Percentiles rank a stretch among this genome's conserved stretches.
Evolutionary conservation across 2,888 invertebrate species (phyloP).

Genomic region (Cephus nigrinus): DNA sequence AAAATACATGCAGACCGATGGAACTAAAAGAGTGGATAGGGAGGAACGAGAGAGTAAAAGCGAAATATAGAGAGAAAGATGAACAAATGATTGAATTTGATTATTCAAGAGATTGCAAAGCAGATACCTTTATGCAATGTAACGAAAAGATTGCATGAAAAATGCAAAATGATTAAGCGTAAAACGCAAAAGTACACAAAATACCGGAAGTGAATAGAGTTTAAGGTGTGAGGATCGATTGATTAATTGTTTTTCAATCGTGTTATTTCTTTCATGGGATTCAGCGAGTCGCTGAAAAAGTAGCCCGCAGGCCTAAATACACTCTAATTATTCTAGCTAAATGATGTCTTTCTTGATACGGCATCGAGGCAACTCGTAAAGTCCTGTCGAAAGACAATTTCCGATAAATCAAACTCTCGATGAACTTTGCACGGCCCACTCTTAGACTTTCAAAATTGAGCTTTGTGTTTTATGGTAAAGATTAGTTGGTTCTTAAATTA

Average conservation of each 20-base stretch:
- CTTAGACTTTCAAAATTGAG: background rate
- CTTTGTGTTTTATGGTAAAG: background rate
- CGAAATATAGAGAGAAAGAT: conserved; percentile 11
- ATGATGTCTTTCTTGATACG: conserved; percentile 5
- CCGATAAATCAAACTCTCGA: background rate
- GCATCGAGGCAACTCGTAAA: conserved; percentile 7
- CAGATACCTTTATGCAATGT: background rate
- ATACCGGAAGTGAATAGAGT: background rate
- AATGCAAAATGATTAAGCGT: background rate
- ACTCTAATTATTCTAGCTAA: conserved; percentile 47
- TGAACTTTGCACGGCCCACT: conserved; percentile 3
- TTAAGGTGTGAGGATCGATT: background rate
- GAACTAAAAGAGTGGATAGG: conserved; percentile 8
- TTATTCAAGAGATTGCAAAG: background rate
- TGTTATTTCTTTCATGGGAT: conserved; percentile 46
- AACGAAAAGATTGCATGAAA: background rate
- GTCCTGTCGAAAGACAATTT: conserved; percentile 9
- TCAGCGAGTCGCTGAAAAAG: conserved; percentile 57
- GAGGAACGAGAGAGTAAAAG: background rate
- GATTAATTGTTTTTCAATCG: conserved; percentile 16
- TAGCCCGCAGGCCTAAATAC: conserved; percentile 63
- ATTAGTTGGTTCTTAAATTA: background rate
- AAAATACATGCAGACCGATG: background rate
- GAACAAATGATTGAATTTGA: background rate
- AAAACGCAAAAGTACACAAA: background rate